These are phyloP conservation scores for Oxygymnocypris stewartii DNA, from an alignment of 2,113 vertebrate species.

Conservation along the genomic window DNA sequence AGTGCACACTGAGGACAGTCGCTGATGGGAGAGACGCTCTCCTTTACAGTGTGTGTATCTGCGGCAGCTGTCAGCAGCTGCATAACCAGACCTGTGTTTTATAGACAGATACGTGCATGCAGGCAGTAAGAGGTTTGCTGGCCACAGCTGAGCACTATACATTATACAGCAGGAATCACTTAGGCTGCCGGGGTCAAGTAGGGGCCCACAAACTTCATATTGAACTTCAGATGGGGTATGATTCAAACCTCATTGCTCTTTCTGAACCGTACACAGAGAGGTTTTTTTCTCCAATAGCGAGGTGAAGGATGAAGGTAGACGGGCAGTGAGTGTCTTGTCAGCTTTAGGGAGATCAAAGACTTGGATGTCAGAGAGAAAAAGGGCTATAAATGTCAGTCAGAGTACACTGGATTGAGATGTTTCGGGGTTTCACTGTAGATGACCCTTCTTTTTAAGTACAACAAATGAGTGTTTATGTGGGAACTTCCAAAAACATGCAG, in stretches of 20 bases:
- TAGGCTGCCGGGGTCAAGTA: conserved; percentile 47
- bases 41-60: conserved; percentile 50
- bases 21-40: conserved; percentile 6
- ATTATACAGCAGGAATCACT: conserved; percentile 53
- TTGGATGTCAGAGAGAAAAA: conserved; percentile 44
- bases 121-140: conserved; percentile 49
- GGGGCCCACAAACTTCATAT: conserved; percentile 50
- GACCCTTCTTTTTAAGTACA: not conserved
- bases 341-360: conserved; percentile 51
- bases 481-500: not conserved
- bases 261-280: conserved; percentile 25
- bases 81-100: conserved; percentile 51
- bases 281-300: not conserved
- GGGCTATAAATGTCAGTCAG: conserved; percentile 35
- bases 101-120: conserved; percentile 40
- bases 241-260: conserved; percentile 48
- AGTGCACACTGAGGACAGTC: conserved; percentile 3
- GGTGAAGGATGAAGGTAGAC: conserved; percentile 45
- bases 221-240: conserved; percentile 40
- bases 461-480: conserved; percentile 18
- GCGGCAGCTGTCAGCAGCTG: conserved; percentile 54
- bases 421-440: not conserved
- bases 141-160: conserved; percentile 44
- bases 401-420: conserved; percentile 43
- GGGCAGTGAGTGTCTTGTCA: conserved; percentile 43